Evolutionary conservation across 1,140 invertebrate species (phyloP), one percentile per base, ranked within the genome.

Genomic region (Daktulosphaira vitifoliae): DNA sequence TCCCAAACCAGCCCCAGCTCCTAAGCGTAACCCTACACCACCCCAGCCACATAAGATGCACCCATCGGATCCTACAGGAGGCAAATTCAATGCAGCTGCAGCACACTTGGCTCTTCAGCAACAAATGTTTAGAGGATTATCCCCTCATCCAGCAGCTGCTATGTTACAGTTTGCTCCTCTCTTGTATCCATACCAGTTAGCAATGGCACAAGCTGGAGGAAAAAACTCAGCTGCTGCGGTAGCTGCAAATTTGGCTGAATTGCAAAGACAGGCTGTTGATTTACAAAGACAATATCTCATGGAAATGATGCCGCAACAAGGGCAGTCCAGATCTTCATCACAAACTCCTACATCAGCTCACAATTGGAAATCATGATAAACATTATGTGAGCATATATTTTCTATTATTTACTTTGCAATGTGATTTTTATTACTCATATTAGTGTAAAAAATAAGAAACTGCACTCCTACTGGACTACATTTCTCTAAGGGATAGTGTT

Each of bases 231-330:
- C 72, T 16, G 72, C 75, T 46, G 74, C 74, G 8, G 72, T 73
- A 25, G 78, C 76, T 68, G 78, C 80, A 7, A 83, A 80, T 71
- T 73, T 84, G 68, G 84, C 82, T 0, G 88, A 90, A 66, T 78
- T 90, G 69, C 88, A 89, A 74, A 79, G 88, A 48, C 81, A 81
- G 70, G 85, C 88, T 50, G 86, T 86, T 15, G 92, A 96, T 73
- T 77, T 96, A 46, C 94, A 98, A 76, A 82, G 93, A 49, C 93
- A 97, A 77, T 96, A 96, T 81, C 80, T 98, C 68, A 81, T 96
- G 25, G 93, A 98, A 74, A 95, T 96, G 90, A 94, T 96, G 70
- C 90, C 91, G 22, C 59, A 68, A 16, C 62, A 64, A 15, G 18
- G 46, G n/a, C 51, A 51, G 8, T 66, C 65, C 2, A 49, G 65